Conservation (phyloP, 2,113 vertebrate genomes). For the Melospiza georgiana region DNA sequence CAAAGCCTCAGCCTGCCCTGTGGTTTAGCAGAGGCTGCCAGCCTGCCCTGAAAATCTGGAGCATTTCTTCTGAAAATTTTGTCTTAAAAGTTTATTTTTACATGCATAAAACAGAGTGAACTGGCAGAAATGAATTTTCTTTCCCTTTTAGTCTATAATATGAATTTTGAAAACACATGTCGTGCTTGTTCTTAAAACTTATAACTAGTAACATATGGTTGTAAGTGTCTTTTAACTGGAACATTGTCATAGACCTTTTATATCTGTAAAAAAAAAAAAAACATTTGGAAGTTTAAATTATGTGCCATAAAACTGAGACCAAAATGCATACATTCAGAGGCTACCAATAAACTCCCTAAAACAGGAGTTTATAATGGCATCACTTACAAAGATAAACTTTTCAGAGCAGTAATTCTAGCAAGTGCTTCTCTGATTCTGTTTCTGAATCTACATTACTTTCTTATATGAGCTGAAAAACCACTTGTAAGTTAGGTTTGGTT, state of each 20-base stretch:
- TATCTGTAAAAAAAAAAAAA: constrained; percentile 25
- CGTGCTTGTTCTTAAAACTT: constrained; percentile 4
- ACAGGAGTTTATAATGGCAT: constrained; percentile 69
- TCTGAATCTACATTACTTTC: neutral
- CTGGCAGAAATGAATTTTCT: neutral
- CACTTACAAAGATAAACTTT: constrained; percentile 63
- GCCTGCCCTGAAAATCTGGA: neutral
- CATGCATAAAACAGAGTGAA: neutral
- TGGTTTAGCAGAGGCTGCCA: neutral
- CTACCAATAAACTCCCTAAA: constrained; percentile 71
- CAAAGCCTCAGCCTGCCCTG: neutral
- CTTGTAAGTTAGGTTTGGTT: neutral
- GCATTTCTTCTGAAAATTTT: neutral
- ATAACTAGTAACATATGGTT: constrained; percentile 21
- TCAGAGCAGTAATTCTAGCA: constrained; percentile 51
- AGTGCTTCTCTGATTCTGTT: neutral
- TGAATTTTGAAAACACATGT: neutral
- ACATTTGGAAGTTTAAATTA: constrained; percentile 59
- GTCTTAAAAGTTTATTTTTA: neutral
- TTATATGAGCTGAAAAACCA: constrained; percentile 38
- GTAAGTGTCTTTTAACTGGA: constrained; percentile 13
- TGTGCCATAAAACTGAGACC: constrained; percentile 60
- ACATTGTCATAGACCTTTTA: constrained; percentile 36
- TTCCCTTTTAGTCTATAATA: neutral
- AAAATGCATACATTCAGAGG: constrained; percentile 62